Evolutionary conservation across 2,113 vertebrate species (phyloP).

Genomic region (Dromaius novaehollandiae): DNA sequence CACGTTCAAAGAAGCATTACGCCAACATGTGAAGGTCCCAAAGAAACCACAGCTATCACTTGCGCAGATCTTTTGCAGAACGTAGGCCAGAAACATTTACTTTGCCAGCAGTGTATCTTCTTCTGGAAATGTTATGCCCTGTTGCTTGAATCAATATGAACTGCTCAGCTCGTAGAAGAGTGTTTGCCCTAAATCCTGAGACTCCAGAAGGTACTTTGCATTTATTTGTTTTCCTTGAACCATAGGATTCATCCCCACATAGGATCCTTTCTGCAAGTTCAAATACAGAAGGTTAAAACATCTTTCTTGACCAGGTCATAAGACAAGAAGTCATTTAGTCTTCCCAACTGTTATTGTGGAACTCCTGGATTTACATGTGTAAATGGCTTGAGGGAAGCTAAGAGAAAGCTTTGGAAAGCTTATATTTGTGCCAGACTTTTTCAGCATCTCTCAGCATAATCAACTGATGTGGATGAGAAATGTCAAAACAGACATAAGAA

Average conservation of each 20-base stretch:
- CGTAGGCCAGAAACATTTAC: background rate
- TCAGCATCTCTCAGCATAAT: background rate
- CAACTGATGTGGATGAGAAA: too few species aligned
- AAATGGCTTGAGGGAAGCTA: rapidly evolving
- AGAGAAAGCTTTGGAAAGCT: background rate
- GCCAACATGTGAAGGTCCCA: background rate
- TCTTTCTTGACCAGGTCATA: background rate
- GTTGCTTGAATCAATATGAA: background rate
- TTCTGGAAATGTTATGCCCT: background rate
- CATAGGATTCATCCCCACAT: background rate
- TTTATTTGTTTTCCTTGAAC: background rate
- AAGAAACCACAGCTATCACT: background rate
- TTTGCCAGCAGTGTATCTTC: background rate
- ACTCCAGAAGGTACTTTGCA: background rate
- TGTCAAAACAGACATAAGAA: too few species aligned
- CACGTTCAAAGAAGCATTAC: too few species aligned
- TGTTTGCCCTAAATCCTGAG: background rate
- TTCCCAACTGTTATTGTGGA: background rate
- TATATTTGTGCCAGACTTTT: background rate
- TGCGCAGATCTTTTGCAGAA: background rate
- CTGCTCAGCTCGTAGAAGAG: background rate
- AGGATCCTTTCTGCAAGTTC: background rate
- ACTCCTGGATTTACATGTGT: rapidly evolving
- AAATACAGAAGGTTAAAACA: background rate
- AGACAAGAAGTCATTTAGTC: background rate